These are phyloP conservation scores for Podilymbus podiceps DNA, from an alignment of 2,113 vertebrate genomes.

Conservation along the genomic window DNA sequence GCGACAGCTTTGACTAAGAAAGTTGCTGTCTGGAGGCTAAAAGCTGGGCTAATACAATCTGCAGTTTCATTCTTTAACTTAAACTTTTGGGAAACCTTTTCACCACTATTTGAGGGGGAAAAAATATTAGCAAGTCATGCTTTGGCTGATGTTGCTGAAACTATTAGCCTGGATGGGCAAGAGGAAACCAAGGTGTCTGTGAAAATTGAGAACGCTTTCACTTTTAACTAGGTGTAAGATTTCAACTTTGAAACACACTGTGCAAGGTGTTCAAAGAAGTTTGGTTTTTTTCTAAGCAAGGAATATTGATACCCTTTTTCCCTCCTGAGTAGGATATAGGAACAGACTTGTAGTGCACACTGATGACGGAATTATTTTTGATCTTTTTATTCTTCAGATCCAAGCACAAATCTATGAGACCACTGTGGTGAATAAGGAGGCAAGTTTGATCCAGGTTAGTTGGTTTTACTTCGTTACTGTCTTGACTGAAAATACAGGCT, in stretches of 20 bases:
- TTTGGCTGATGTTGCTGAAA: not conserved
- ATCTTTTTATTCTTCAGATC: conserved; percentile 69
- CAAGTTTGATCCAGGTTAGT: conserved; percentile 79
- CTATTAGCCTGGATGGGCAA: not conserved
- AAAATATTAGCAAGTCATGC: not conserved
- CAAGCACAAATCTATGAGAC: conserved; percentile 79
- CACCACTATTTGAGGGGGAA: not conserved
- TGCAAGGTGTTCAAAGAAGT: not conserved
- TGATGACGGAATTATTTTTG: not conserved
- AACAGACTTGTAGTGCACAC: not conserved
- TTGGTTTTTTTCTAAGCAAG: not conserved
- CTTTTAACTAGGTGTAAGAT: not conserved
- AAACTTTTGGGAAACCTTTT: not conserved
- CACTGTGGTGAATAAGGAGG: conserved; percentile 76
- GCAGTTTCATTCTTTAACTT: not conserved
- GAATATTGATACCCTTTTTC: not conserved
- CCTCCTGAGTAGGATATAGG: not conserved
- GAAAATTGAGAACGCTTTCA: not conserved
- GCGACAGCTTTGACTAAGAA: not conserved
- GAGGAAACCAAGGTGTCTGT: not conserved
- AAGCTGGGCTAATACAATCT: not conserved
- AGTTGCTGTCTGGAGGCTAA: not conserved
- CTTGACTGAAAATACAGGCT: not conserved
- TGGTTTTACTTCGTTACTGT: not conserved
- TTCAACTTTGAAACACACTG: not conserved